phyloP scores from a whole-genome alignment of 2,797 vertebrate species.

The Lophius americanus region DNA sequence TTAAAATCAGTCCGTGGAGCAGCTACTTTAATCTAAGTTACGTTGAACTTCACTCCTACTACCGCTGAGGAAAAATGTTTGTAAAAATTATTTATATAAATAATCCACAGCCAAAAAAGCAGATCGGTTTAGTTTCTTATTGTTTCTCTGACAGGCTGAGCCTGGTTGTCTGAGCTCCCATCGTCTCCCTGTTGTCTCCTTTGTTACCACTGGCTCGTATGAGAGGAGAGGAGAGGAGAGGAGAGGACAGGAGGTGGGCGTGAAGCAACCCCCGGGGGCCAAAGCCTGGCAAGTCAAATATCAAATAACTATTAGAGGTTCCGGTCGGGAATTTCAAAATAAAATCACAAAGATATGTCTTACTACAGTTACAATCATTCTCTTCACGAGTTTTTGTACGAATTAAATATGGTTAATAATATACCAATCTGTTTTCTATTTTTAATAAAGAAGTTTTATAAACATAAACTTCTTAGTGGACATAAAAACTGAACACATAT shows the following conservation, averaged over 20 bases:
- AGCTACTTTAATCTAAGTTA: background rate
- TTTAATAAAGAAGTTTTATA: too few species aligned
- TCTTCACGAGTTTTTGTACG: too few species aligned
- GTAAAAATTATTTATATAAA: background rate
- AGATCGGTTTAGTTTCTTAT: slow-evolving; percentile 12
- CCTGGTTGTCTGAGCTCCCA: slow-evolving; percentile 37
- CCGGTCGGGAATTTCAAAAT: slow-evolving; percentile 47
- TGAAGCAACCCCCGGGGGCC: slow-evolving; percentile 7
- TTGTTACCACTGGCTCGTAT: slow-evolving; percentile 67
- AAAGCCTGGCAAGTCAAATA: background rate
- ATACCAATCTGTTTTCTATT: too few species aligned
- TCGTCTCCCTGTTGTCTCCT: slow-evolving; percentile 62
- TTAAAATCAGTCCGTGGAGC: slow-evolving; percentile 22
- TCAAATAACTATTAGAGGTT: accelerated
- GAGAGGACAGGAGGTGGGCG: slow-evolving; percentile 12
- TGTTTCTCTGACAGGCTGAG: slow-evolving; percentile 30
- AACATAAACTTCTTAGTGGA: too few species aligned
- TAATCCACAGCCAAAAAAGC: background rate
- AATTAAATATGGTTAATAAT: too few species aligned
- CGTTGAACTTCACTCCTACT: slow-evolving; percentile 11
- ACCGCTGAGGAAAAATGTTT: background rate
- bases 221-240: slow-evolving; percentile 17
- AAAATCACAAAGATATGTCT: slow-evolving; percentile 14
- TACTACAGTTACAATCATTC: too few species aligned
- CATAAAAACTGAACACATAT: too few species aligned